Evolutionary conservation across 1,140 invertebrate species (phyloP), one percentile per base, ranked within the genome.

Genomic region (Aphidius ervi): DNA sequence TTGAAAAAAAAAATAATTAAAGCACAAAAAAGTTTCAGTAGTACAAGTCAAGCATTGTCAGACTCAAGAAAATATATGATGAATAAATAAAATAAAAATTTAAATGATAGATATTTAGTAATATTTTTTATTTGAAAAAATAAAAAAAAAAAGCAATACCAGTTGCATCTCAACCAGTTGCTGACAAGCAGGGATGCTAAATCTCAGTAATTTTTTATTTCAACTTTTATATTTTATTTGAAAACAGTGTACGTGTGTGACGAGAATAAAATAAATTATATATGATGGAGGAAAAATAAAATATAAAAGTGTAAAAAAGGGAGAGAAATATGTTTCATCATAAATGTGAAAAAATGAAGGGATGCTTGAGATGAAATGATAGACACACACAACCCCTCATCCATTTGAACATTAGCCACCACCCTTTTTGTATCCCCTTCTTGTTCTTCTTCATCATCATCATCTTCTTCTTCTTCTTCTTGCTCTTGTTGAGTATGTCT

Each of bases 81-180:
- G 1, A 16, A 16, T 16, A 16, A 16, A 16, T 16, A 16, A 16
- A 16, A 16, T 16, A 16, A 16, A 16, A 16, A 16, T 16, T 16
- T 16, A 16, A 16, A 16, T 16, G 16, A 16, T 16, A n/a, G n/a
- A 1, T 16, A 16, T 16, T 16, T 16, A 16, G 16, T 0, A 16
- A 16, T 16, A 16, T 16, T 16, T 16, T 16, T 16, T 0, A 16
- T 16, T 16, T 16, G 16, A 56, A 41, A n/a, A 23, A 50, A 46
- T 9, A 46, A n/a, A 61, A 46, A 52, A 46, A 52, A 40, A 55
- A 42, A 9, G 5, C 1, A 23, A 56, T n/a, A 71, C 71, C 63
- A 71, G 71, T 73, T 73, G 71, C 70, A 70, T 67, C 64, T 66
- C 71, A 70, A 73, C 71, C 63, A 73, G 70, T 73, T 72, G 71